Base-by-base conservation (phyloP, 1,140 invertebrate genomes). In the Eurosta solidaginis region DNA sequence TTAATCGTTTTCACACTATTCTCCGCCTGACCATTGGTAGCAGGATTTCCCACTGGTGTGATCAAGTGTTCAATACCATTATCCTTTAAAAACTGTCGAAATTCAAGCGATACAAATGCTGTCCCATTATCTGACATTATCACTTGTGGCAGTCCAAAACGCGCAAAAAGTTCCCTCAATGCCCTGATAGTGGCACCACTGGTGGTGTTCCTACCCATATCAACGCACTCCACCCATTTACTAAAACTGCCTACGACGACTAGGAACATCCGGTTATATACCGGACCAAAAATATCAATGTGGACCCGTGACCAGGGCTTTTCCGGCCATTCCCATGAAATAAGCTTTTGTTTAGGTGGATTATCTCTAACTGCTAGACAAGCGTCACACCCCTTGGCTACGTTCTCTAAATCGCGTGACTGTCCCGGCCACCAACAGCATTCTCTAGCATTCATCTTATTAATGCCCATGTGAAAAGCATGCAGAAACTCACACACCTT, bases 11-110 rank as follows among this genome's bases (percentile, higher is more conserved):
- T n/a, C n/a, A n/a, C n/a, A n/a, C n/a, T 44, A 44, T 83, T 77
- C 78, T 88, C 85, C 0, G 87, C 84, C 74, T 85, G 81, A 0
- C 82, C 83, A 78, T 89, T 88, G 0, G 85, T 84, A 0, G 84
- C 81, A 14, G 84, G 84, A 52, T 87, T 83, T 63, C 83, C 85
- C 0, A 85, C 82, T 0, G 83, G 82, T 7, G 80, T 78, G 0
- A 80, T 77, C 40, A 82, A 82, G 17, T 85, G 84, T 25, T 81
- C 79, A 10, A 85, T 84, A 0, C 83, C 82, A 63, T 84, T 80
- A 50, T 12, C 7, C 1, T 68, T 25, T 9, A 54, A 17, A 47
- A 77, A 77, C 1, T 6, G 12, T 63, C 40, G 49, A 52, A 76
- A 76, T 20, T 76, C 75, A 49, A 33, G 29, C 2, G 82, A 81